Evolutionary conservation across 2,797 vertebrate species (phyloP), one percentile per base, ranked within the genome.

Genomic region (Picus viridis): DNA sequence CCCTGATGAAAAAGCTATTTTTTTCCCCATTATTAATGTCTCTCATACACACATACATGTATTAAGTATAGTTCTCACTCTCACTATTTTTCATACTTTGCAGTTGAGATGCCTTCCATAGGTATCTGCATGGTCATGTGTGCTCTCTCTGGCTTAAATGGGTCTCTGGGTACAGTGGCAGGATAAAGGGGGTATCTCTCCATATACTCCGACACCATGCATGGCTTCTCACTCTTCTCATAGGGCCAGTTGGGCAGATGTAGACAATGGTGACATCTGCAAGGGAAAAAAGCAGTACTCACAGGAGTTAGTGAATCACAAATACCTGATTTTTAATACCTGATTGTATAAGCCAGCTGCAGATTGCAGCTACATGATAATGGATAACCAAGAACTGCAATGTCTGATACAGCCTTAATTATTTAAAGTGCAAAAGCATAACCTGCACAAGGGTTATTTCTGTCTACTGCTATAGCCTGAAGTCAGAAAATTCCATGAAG

Each of bases 251-350:
- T 96, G 74, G 68, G 53, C 20, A 96, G 73, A 67, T 96, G 94
- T 76, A 96, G 97, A 81, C 97, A 97, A 61, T 24, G 96, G 72
- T 97, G 97, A 71, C 84, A 76, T 69, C 97, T 97, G 56, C 54
- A 89, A 89, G 72, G 76, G 39, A 57, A 95, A 95, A 89, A 65
- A 94, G 5, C 2, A 59, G 10, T 10, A 39, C 39, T 39, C 69
- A 71, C 20, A 24, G n/a, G 16, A 79, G 18, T 92, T 45, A 59
- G 43, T 29, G 23, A 7, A 18, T 71, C 19, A 57, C 18, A 30
- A 14, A 29, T 16, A 56, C 16, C 11, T 51, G 45, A 39, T 67
- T 85, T 68, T 32, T 30, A 84, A 58, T 16, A 62, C 6, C 24
- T 43, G 19, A 29, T 9, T 34, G n/a, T 49, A 5, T 32, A 76